Conservation (phyloP, 2,888 invertebrate genomes). For the Cryptophagus acutangulus region DNA sequence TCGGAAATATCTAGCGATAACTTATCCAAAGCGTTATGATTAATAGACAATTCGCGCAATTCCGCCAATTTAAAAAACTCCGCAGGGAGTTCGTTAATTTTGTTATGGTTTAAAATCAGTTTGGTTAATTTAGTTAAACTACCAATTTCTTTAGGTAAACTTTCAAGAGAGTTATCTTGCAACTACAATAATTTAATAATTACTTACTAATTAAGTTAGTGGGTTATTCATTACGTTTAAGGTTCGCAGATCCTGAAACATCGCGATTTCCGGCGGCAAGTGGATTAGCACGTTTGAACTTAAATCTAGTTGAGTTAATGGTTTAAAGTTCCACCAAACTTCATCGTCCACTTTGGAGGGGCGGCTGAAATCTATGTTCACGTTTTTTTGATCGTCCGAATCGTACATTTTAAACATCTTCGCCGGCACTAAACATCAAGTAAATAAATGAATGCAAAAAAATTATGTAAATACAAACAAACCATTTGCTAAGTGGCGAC, state of each 20-base stretch:
- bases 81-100: constrained; percentile 56
- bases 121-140: constrained; percentile 62
- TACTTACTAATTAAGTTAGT: constrained; percentile 13
- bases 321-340: constrained; percentile 79
- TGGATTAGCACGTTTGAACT: constrained; percentile 66
- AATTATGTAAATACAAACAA: neutral
- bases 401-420: constrained; percentile 71
- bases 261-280: constrained; percentile 61
- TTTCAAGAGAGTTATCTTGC: constrained; percentile 74
- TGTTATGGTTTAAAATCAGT: constrained; percentile 66
- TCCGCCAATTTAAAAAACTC: constrained; percentile 67
- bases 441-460: constrained; percentile 9
- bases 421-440: constrained; percentile 57
- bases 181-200: constrained; percentile 52
- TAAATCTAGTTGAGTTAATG: constrained; percentile 71
- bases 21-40: constrained; percentile 66
- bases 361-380: constrained; percentile 55
- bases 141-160: constrained; percentile 69
- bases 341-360: constrained; percentile 53
- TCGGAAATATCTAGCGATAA: constrained; percentile 71
- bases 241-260: constrained; percentile 62
- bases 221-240: constrained; percentile 70
- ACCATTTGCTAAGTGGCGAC: constrained; percentile 70
- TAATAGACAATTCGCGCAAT: constrained; percentile 65
- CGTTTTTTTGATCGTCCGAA: constrained; percentile 57